Conservation (phyloP, 2,113 vertebrate species). For the Excalfactoria chinensis region DNA sequence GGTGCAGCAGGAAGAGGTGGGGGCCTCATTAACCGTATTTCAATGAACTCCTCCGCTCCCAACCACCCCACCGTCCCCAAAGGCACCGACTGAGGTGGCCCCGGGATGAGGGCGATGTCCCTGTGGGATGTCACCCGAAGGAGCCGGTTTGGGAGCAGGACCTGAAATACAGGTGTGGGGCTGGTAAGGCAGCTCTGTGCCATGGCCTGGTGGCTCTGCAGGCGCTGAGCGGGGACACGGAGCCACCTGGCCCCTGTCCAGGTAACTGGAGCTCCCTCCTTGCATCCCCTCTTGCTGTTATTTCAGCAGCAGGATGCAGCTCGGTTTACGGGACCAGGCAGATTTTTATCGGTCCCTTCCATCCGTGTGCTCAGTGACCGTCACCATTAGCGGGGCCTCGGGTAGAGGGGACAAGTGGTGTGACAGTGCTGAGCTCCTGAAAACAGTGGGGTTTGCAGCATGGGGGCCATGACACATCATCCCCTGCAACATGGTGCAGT, state of each 20-base stretch:
- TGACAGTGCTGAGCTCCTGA: not conserved
- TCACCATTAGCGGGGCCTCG: not conserved
- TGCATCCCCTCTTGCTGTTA: slow-evolving; percentile 52
- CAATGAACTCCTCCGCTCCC: not conserved
- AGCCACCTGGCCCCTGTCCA: slow-evolving; percentile 25
- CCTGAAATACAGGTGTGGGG: slow-evolving; percentile 58
- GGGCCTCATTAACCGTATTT: not conserved
- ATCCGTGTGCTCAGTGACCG: not conserved
- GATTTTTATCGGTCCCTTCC: slow-evolving; percentile 55
- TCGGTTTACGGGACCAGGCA: slow-evolving; percentile 43
- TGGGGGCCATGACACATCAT: too few relatives aligned
- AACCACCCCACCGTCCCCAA: not conserved
- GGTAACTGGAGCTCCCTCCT: slow-evolving; percentile 38
- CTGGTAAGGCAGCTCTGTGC: not conserved
- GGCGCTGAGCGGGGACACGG: not conserved
- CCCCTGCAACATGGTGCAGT: too few relatives aligned
- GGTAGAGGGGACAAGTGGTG: not conserved
- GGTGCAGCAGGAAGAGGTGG: not conserved
- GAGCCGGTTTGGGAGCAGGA: slow-evolving; percentile 27
- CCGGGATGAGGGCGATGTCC: slow-evolving; percentile 27
- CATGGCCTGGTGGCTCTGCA: not conserved
- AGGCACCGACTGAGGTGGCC: not conserved
- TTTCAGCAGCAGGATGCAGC: slow-evolving; percentile 64
- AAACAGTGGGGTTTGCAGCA: not conserved
- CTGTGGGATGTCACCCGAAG: slow-evolving; percentile 11